phyloP scores from a whole-genome alignment of 2,113 vertebrate species.

The Taxidea taxus region DNA sequence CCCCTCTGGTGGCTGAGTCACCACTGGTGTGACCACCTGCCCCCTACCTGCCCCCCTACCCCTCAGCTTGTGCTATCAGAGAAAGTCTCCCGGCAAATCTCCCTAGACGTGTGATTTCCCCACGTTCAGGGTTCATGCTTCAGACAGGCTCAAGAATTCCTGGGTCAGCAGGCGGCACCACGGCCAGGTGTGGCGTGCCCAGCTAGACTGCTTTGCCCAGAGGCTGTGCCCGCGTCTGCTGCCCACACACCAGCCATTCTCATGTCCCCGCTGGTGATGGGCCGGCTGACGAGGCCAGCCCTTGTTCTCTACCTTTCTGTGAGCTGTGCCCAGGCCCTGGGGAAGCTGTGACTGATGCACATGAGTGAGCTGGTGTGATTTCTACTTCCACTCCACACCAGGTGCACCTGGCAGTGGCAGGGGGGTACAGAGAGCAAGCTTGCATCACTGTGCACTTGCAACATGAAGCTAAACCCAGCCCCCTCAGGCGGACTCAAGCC shows the following conservation, averaged over 20 bases:
- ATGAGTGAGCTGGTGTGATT: not conserved
- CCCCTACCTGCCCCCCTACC: accelerated
- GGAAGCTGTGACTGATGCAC: accelerated
- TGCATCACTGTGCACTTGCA: accelerated
- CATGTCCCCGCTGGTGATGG: not conserved
- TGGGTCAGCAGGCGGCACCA: not conserved
- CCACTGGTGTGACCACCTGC: not conserved
- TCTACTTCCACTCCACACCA: not conserved
- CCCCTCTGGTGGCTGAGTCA: not conserved
- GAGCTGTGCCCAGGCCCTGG: not conserved
- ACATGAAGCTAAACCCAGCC: accelerated
- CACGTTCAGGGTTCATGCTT: not conserved
- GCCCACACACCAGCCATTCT: not conserved
- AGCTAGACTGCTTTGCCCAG: not conserved
- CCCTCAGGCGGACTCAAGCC: not conserved
- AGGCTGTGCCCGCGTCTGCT: accelerated
- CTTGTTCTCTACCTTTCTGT: not conserved
- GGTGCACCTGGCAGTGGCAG: not conserved
- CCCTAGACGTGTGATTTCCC: not conserved
- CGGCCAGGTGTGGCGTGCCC: accelerated
- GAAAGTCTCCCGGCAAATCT: not conserved
- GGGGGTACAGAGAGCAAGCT: too few relatives aligned
- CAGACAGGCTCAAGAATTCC: not conserved
- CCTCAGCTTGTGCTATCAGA: accelerated
- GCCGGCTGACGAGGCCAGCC: not conserved